Conservation (phyloP, 2,797 vertebrate genomes). For the Phalloptychus januarius region DNA sequence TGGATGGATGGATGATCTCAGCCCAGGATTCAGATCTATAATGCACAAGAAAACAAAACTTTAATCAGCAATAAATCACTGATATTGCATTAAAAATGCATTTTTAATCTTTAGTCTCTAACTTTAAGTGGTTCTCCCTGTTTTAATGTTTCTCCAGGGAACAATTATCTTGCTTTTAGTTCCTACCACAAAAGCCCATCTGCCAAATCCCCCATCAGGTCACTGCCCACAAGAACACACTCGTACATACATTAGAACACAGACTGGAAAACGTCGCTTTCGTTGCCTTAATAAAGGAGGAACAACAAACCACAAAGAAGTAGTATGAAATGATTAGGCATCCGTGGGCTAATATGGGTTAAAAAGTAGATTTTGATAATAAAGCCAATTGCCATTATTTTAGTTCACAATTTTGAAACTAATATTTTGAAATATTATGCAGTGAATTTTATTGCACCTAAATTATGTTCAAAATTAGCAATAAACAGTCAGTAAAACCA, state of each 20-base stretch:
- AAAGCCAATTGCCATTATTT: not conserved
- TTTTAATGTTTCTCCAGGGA: constrained; percentile 77
- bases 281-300: constrained; percentile 29
- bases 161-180: constrained; percentile 85
- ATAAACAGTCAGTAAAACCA: not conserved
- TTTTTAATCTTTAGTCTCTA: constrained; percentile 72
- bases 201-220: constrained; percentile 69
- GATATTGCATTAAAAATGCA: constrained; percentile 32
- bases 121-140: constrained; percentile 72
- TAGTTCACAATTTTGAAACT: not conserved
- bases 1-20: not conserved
- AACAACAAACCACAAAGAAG: constrained; percentile 9
- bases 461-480: constrained; percentile 28
- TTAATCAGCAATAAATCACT: constrained; percentile 55
- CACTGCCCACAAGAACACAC: constrained; percentile 56
- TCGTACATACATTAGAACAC: constrained; percentile 37
- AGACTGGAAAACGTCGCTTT: constrained; percentile 32
- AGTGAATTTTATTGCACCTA: constrained; percentile 32
- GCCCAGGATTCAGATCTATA: not conserved
- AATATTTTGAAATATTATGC: not conserved
- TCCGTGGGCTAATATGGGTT: not conserved
- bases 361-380: not conserved
- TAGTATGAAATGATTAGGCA: constrained; percentile 4
- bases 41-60: constrained; percentile 34
- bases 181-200: constrained; percentile 76